A percentile compares a stretch with the other conserved stretches of the same genome.
Evolutionary conservation across 2,113 vertebrate genomes (phyloP).

Genomic region (Penelope pileata): DNA sequence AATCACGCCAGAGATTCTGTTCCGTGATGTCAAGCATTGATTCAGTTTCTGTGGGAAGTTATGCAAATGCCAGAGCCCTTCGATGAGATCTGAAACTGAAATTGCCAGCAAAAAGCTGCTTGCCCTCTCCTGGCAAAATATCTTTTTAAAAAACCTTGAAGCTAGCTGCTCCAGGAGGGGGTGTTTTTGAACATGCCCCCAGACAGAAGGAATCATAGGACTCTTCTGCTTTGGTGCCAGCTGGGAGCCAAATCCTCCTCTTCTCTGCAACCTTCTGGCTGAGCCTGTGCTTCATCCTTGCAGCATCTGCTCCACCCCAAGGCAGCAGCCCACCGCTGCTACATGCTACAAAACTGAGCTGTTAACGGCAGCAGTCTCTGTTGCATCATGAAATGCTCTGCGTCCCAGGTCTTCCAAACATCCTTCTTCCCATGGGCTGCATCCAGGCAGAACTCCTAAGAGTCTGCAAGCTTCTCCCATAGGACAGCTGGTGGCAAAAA

Average conservation of each 20-base stretch:
- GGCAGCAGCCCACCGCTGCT: neutral
- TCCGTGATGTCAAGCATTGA: constrained; percentile 71
- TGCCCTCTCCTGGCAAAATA: neutral
- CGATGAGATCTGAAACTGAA: constrained; percentile 14
- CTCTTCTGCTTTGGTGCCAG: neutral
- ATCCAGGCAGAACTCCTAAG: neutral
- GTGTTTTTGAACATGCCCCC: neutral
- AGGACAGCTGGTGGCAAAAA: neutral
- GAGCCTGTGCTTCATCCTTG: neutral
- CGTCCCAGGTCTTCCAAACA: neutral
- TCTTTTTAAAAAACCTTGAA: neutral
- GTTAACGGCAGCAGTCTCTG: neutral
- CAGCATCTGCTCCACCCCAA: neutral
- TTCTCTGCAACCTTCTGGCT: neutral
- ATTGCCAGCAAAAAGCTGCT: neutral
- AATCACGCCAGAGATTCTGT: constrained; percentile 54
- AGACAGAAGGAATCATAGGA: neutral
- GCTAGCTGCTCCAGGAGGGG: neutral
- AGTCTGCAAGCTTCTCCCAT: neutral
- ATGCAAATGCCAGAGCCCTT: constrained; percentile 64
- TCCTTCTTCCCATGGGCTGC: neutral
- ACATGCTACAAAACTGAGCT: neutral
- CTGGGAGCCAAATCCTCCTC: neutral
- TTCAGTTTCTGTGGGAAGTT: constrained; percentile 70
- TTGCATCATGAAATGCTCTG: neutral